A percentile compares a stretch with the other conserved stretches of the same genome.
Evolutionary conservation across 2,797 vertebrate genomes (phyloP).

Genomic region (Enteromius argenteus): DNA sequence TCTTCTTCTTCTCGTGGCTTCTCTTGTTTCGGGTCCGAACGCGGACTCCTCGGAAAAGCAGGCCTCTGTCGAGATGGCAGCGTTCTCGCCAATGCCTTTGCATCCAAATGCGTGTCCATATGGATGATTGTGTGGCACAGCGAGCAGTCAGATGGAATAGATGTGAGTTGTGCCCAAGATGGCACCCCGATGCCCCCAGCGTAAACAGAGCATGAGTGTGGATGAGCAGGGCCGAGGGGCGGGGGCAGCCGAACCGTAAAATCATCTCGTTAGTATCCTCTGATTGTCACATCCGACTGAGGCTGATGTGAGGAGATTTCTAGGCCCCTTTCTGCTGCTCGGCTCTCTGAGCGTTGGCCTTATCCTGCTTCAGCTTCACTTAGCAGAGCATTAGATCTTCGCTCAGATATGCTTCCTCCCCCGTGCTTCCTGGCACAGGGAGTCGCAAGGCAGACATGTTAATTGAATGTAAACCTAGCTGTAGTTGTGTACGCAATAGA

Average conservation of each 20-base stretch:
- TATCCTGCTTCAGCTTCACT: constrained; percentile 38
- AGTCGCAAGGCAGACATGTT: not conserved
- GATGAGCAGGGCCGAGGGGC: constrained; percentile 10
- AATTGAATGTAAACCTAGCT: constrained; percentile 21
- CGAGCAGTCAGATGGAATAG: constrained; percentile 55
- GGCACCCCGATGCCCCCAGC: constrained; percentile 56
- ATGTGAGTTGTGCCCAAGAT: constrained; percentile 54
- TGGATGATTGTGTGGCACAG: constrained; percentile 38
- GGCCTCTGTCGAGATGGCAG: not conserved
- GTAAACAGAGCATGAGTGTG: constrained; percentile 53
- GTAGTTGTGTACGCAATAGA: not conserved
- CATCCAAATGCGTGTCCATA: constrained; percentile 15
- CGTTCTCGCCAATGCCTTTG: not conserved
- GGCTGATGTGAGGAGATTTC: constrained; percentile 51
- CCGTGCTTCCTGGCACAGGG: not conserved
- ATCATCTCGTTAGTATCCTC: constrained; percentile 60
- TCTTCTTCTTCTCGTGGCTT: not conserved
- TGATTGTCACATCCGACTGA: constrained; percentile 58
- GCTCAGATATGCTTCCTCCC: not conserved
- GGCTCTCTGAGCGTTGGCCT: constrained; percentile 35
- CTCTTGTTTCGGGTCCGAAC: not conserved
- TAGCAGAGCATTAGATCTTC: constrained; percentile 40
- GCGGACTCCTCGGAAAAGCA: not conserved
- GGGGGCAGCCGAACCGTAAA: constrained; percentile 52
- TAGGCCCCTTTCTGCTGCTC: constrained; percentile 10